phyloP scores from a whole-genome alignment of 2,888 invertebrate species.

The Lottia scabra region DNA sequence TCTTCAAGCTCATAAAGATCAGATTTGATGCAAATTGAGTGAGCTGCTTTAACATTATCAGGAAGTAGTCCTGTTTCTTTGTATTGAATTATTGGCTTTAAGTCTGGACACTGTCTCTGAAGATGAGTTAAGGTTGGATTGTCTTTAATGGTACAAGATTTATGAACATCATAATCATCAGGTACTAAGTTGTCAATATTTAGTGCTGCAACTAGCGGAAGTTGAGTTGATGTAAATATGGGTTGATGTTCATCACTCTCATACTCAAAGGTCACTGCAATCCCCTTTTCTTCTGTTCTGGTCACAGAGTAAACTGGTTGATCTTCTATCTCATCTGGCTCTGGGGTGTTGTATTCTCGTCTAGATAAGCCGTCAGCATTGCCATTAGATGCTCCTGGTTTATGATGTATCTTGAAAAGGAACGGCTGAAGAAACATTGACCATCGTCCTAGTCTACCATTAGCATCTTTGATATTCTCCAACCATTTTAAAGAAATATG shows the following conservation, averaged over 20 bases:
- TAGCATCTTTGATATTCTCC: slow-evolving; percentile 27
- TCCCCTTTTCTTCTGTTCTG: no score
- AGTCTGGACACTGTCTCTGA: slow-evolving; percentile 18
- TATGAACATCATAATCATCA: not conserved
- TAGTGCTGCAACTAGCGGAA: not conserved
- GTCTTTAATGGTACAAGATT: not conserved
- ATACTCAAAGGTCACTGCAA: not conserved
- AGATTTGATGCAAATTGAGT: not conserved
- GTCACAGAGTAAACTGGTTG: not conserved
- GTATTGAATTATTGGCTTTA: not conserved
- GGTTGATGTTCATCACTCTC: not conserved
- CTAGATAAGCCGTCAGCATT: slow-evolving; percentile 29
- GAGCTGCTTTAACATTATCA: not conserved
- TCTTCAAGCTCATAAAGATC: not conserved
- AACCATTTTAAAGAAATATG: slow-evolving; percentile 34
- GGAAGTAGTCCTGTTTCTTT: not conserved
- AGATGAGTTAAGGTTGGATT: not conserved
- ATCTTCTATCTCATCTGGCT: not conserved
- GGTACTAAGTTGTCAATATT: not conserved
- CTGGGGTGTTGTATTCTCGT: slow-evolving; percentile 10
- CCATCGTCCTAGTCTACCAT: slow-evolving; percentile 29
- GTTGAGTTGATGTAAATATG: not conserved
- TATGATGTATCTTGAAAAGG: slow-evolving; percentile 13
- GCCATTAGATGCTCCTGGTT: slow-evolving; percentile 20
- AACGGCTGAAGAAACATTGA: slow-evolving; percentile 14